Conservation (phyloP, 2,797 vertebrate genomes). For the Falco naumanni region DNA sequence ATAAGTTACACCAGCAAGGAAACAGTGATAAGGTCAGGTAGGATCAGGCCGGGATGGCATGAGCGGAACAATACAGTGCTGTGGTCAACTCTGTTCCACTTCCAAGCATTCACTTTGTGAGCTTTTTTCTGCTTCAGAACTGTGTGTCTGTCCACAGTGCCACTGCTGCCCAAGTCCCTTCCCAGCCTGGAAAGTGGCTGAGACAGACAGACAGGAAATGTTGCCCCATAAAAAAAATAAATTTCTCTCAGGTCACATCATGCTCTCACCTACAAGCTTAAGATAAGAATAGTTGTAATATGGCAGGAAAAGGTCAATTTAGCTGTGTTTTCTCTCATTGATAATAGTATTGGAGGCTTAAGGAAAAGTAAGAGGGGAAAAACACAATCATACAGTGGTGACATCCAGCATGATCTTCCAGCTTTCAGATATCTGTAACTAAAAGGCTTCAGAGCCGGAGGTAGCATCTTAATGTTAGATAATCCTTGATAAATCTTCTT, state of each 20-base stretch:
- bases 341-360: neutral
- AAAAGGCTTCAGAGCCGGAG: neutral
- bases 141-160: neutral
- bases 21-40: neutral
- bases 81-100: neutral
- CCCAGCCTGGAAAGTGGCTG: neutral
- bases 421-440: neutral
- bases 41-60: neutral
- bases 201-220: neutral
- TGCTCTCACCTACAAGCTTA: accelerated
- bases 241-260: neutral
- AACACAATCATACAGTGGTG: neutral
- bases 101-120: neutral
- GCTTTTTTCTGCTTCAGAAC: neutral
- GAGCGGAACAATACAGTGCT: neutral
- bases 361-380: neutral
- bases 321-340: neutral
- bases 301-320: neutral
- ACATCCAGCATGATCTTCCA: neutral
- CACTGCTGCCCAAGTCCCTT: accelerated
- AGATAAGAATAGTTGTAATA: neutral
- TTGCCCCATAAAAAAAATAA: neutral
- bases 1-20: neutral
- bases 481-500: neutral
- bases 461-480: neutral